These are phyloP conservation scores for Paracentrotus lividus DNA, from an alignment of 53 echinoderm and acorn worm genomes.

Conservation along the genomic window DNA sequence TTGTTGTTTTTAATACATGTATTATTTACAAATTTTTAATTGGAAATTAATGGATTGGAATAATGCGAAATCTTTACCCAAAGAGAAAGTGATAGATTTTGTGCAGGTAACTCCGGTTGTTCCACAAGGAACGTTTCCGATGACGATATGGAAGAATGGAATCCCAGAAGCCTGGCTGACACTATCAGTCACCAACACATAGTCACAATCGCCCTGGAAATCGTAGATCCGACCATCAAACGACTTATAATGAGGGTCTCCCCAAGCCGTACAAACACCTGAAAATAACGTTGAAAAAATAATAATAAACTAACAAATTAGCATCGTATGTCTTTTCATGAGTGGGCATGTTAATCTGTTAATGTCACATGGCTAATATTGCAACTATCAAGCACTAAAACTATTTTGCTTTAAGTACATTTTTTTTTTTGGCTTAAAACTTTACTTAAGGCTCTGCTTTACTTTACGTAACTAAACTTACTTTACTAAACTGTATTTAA, in stretches of 20 bases:
- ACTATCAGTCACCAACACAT: constrained; percentile 85
- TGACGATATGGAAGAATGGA: constrained; percentile 84
- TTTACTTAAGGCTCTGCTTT: too few relatives aligned
- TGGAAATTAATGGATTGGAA: not conserved
- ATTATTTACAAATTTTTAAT: not conserved
- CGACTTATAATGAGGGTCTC: constrained; percentile 88
- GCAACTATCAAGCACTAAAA: too few relatives aligned
- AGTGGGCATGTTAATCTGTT: too few relatives aligned
- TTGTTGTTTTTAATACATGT: not conserved
- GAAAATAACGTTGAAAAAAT: too few relatives aligned
- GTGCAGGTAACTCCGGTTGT: constrained; percentile 93
- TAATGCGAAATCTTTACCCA: constrained; percentile 70
- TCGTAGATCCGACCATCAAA: constrained; percentile 85
- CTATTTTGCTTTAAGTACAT: too few relatives aligned
- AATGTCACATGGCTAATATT: too few relatives aligned
- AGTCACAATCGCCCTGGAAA: constrained; percentile 97
- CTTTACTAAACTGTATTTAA: too few relatives aligned
- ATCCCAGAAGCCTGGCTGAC: constrained; percentile 52
- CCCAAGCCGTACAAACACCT: constrained; percentile 78
- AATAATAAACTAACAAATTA: too few relatives aligned
- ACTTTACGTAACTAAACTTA: too few relatives aligned
- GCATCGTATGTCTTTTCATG: too few relatives aligned
- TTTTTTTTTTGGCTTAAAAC: too few relatives aligned
- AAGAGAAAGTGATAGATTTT: constrained; percentile 81
- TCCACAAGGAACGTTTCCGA: constrained; percentile 89